phyloP scores from a whole-genome alignment of 2,113 vertebrate genomes.

The Sylvia atricapilla region DNA sequence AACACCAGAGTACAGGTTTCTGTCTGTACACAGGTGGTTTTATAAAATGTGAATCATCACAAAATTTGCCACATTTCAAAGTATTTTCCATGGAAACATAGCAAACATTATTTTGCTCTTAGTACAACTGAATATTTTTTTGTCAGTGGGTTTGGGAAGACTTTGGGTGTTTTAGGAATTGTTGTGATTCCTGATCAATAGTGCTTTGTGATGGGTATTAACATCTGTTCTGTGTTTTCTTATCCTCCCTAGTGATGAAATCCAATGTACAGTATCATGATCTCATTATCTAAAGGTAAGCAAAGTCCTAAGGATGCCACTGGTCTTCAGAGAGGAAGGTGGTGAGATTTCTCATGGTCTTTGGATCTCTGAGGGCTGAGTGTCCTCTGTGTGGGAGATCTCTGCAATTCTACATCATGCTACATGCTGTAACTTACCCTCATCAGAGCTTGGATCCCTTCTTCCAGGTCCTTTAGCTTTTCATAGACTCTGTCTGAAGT shows the following conservation, averaged over 20 bases:
- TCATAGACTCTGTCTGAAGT: constrained; percentile 80
- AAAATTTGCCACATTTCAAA: neutral
- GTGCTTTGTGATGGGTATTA: neutral
- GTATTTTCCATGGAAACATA: neutral
- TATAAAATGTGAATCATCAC: neutral
- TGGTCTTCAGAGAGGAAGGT: neutral
- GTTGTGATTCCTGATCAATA: neutral
- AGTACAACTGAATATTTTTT: neutral
- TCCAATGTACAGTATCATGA: neutral
- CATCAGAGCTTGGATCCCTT: constrained; percentile 83
- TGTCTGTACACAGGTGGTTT: rapidly evolving
- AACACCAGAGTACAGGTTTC: neutral
- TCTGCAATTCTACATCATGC: neutral
- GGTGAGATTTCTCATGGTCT: neutral
- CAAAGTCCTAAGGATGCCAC: neutral
- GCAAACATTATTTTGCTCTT: neutral
- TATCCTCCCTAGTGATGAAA: neutral
- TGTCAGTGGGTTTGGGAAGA: neutral
- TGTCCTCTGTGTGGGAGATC: neutral
- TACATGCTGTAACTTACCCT: constrained; percentile 69
- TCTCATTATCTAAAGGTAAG: neutral
- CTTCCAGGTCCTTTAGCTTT: constrained; percentile 82
- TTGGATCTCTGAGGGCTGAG: neutral
- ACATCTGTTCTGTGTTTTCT: neutral
- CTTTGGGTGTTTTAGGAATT: neutral